These are phyloP conservation scores for Scatophagus argus DNA, from an alignment of 2,113 vertebrate species.

Conservation along the genomic window DNA sequence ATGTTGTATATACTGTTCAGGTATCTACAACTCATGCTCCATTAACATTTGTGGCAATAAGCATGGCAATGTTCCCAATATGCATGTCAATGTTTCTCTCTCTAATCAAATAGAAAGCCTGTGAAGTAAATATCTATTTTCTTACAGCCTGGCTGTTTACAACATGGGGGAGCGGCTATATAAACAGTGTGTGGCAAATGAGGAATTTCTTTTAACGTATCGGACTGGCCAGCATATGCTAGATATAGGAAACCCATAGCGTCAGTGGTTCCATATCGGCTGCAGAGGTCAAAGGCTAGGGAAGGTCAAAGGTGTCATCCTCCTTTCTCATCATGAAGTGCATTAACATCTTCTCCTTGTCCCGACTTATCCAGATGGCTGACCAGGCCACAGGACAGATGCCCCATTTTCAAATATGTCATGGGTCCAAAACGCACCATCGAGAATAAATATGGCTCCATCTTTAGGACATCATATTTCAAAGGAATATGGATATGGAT, in stretches of 20 bases:
- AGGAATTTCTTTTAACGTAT: slow-evolving; percentile 84
- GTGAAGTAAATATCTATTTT: slow-evolving; percentile 82
- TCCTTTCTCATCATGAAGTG: slow-evolving; percentile 86
- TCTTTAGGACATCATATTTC: slow-evolving; percentile 84
- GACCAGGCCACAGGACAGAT: slow-evolving; percentile 76
- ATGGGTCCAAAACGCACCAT: slow-evolving; percentile 77
- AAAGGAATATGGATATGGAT: slow-evolving; percentile 79
- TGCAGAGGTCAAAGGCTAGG: slow-evolving; percentile 84
- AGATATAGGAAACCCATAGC: slow-evolving; percentile 85
- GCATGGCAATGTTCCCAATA: slow-evolving; percentile 62
- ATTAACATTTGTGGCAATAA: slow-evolving; percentile 68
- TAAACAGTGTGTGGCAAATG: slow-evolving; percentile 76
- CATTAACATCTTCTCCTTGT: slow-evolving; percentile 83
- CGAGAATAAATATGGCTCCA: slow-evolving; percentile 81
- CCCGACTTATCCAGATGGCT: slow-evolving; percentile 82
- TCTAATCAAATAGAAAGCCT: slow-evolving; percentile 84
- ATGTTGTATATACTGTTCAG: slow-evolving; percentile 15
- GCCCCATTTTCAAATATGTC: slow-evolving; percentile 76
- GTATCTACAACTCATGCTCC: slow-evolving; percentile 31
- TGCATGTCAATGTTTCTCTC: slow-evolving; percentile 72
- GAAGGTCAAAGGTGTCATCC: slow-evolving; percentile 86
- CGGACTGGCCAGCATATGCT: slow-evolving; percentile 80
- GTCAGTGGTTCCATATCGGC: slow-evolving; percentile 78
- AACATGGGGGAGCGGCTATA: slow-evolving; percentile 68
- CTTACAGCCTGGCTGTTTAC: slow-evolving; percentile 75